These are phyloP conservation scores for Blastobasis lacticolella DNA, from an alignment of 2,888 invertebrate genomes.

Conservation along the genomic window DNA sequence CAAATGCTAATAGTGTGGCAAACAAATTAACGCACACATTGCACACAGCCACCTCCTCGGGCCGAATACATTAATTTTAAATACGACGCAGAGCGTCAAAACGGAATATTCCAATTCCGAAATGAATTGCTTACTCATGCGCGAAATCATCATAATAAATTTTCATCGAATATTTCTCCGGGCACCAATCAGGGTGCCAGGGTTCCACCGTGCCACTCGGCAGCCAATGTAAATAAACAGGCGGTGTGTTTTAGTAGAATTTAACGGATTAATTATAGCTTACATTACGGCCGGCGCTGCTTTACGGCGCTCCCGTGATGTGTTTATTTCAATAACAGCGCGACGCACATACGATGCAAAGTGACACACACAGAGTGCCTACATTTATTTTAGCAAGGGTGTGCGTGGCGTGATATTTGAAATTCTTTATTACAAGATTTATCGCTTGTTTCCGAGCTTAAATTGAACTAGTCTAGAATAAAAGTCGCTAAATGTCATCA, in stretches of 20 bases:
- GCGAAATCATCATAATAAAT: conserved; percentile 19
- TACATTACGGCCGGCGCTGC: conserved; percentile 23
- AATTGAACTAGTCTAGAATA: no score
- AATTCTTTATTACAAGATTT: no score
- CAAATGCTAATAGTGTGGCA: no score
- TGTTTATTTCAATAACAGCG: conserved; percentile 30
- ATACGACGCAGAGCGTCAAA: neutral
- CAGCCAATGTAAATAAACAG: conserved; percentile 27
- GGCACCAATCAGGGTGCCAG: conserved; percentile 18
- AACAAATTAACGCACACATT: neutral
- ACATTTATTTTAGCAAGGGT: no score
- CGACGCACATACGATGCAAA: no score
- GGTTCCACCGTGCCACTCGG: conserved; percentile 12
- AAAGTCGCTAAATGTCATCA: no score
- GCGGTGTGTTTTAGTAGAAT: conserved; percentile 14
- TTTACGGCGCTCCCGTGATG: conserved; percentile 17
- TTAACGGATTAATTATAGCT: conserved; percentile 23
- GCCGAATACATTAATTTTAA: neutral
- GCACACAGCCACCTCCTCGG: neutral
- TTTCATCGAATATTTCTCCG: conserved; percentile 20
- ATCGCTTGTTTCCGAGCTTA: no score
- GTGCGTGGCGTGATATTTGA: no score
- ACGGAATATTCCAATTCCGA: conserved; percentile 1
- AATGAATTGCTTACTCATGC: conserved; percentile 3
- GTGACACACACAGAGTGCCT: no score